Evolutionary conservation across 1,140 invertebrate genomes (phyloP), one percentile per base, ranked within the genome.

Genomic region (Samia ricini): DNA sequence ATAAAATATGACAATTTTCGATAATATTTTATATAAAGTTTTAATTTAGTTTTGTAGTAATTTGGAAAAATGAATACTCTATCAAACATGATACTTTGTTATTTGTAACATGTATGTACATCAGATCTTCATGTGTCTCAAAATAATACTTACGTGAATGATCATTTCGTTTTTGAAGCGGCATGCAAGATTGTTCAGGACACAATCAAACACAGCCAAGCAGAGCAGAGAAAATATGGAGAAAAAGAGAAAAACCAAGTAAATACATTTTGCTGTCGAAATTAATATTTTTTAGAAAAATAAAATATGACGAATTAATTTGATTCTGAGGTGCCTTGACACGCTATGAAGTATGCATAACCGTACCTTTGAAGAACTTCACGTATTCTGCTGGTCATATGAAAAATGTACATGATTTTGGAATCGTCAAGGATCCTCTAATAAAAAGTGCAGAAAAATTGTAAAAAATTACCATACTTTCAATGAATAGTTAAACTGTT

Each of bases 121-220:
- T 52, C 10, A 36, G 33, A 42, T 36, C 72, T 88, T 77, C 84
- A 89, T 88, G 88, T 88, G 88, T 90, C 84, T 85, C 88, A 90
- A 89, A 90, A 88, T 83, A 91, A 92, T 94, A 94, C 94, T 97
- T 97, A 93, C 96, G 94, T 91, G 95, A 93, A 93, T 91, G 89
- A 91, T 91, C 83, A 85, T 95, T 96, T 95, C 93, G 95, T 90
- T 91, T 93, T 93, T 92, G 93, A 93, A 94, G 93, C 93, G 89
- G 92, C 93, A 94, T 94, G 93, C 93, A 94, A 92, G 86, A 93
- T 92, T 92, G 92, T 93, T 92, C 91, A 92, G 92, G 92, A 93
- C 91, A 93, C 92, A 94, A 94, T 93, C 93, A 92, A 93, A 93
- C 93, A 94, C 92, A 92, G 92, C 92, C 92, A 94, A 94, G 93